phyloP scores from a whole-genome alignment of 2,113 vertebrate species.

The Pelecanoides urinatrix region DNA sequence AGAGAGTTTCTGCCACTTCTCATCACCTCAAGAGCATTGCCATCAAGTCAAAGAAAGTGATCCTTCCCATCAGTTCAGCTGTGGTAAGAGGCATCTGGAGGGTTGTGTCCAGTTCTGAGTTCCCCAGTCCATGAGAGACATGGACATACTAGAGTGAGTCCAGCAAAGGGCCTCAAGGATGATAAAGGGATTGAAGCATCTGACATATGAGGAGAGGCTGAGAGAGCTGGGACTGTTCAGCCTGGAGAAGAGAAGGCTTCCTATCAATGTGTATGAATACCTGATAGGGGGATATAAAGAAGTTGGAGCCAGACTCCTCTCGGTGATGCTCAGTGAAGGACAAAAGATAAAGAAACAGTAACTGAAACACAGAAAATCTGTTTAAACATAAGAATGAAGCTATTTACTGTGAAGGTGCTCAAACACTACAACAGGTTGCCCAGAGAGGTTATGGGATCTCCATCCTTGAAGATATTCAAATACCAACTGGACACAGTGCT shows the following conservation, averaged over 20 bases:
- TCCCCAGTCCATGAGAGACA: neutral
- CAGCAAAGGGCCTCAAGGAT: neutral
- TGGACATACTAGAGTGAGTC: accelerated
- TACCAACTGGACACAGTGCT: neutral
- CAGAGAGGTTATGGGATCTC: neutral
- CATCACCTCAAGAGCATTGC: neutral
- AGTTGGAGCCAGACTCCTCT: neutral
- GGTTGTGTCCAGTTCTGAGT: neutral
- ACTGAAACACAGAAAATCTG: neutral
- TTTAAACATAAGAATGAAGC: neutral
- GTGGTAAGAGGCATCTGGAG: neutral
- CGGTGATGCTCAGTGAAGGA: neutral
- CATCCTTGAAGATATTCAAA: neutral
- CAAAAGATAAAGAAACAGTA: neutral
- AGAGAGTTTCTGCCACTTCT: neutral
- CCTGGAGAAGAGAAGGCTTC: neutral
- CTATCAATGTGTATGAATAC: neutral
- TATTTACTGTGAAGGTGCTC: neutral
- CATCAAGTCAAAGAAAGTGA: neutral
- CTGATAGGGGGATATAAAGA: neutral
- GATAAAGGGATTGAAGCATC: neutral
- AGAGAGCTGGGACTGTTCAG: neutral
- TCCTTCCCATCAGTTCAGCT: neutral
- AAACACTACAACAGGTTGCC: neutral
- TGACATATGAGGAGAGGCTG: neutral